Conservation (phyloP, 2,113 vertebrate genomes). For the Cynocephalus volans region DNA sequence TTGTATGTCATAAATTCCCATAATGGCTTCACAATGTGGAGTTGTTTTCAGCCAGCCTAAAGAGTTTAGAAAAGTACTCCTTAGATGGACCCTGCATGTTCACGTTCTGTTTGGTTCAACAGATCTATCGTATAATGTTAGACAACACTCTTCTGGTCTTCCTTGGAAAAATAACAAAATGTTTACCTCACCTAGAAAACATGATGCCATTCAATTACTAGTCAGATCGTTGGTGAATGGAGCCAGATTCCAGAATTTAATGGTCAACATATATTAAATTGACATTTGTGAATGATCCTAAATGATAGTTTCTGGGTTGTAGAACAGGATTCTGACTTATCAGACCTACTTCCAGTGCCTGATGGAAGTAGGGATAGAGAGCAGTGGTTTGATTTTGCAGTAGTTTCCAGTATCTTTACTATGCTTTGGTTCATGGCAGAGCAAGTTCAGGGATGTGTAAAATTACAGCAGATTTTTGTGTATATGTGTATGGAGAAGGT, state of each 20-base stretch:
- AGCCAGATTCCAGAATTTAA: neutral
- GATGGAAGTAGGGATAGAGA: neutral
- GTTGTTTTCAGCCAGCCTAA: neutral
- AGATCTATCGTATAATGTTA: neutral
- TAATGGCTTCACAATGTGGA: neutral
- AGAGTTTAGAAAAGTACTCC: neutral
- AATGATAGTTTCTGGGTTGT: neutral
- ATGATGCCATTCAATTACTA: neutral
- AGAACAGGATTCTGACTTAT: neutral
- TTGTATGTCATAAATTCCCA: neutral
- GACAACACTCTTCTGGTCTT: neutral
- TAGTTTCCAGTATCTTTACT: neutral
- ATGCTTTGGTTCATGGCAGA: neutral
- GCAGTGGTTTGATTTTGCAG: neutral
- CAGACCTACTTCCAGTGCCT: neutral
- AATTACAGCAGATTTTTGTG: neutral
- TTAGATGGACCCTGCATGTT: neutral
- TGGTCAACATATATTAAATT: neutral
- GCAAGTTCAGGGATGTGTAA: neutral
- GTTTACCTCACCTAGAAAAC: neutral
- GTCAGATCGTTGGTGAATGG: neutral
- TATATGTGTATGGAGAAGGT: neutral
- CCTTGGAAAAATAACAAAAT: neutral
- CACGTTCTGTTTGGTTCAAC: neutral
- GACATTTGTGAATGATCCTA: neutral